Conservation (phyloP, 1,140 invertebrate genomes). For the Paracyclopina nana region DNA sequence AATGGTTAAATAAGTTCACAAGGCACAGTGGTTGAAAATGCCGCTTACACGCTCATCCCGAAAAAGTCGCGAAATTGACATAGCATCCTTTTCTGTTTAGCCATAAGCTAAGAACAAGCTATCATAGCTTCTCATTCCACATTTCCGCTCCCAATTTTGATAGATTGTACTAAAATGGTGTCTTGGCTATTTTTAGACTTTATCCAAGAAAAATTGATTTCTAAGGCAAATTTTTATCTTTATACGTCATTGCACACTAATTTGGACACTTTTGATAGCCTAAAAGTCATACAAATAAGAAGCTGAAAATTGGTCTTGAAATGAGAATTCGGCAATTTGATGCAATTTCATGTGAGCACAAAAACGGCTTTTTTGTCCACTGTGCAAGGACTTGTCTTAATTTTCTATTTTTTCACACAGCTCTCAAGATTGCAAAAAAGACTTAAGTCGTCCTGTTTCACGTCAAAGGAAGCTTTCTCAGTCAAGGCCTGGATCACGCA, state of each 20-base stretch:
- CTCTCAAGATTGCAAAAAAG: no score
- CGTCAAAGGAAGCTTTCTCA: not conserved
- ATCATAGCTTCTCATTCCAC: no score
- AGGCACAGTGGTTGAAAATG: not conserved
- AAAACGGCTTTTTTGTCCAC: not conserved
- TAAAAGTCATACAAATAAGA: no score
- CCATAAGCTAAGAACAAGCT: not conserved
- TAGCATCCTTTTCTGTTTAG: not conserved
- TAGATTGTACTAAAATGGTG: no score
- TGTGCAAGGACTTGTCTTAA: not conserved
- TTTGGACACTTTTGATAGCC: no score
- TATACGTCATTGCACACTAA: no score
- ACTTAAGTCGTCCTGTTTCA: not conserved
- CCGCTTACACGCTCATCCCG: not conserved
- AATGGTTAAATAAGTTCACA: not conserved
- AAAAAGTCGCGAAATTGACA: not conserved
- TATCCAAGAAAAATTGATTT: no score
- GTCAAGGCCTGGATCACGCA: not conserved
- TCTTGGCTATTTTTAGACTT: no score
- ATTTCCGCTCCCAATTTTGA: no score
- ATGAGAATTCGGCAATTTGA: not conserved
- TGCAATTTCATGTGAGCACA: not conserved
- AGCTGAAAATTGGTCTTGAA: no score
- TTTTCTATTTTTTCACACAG: no score
- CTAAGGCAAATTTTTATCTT: no score